Conservation (phyloP, 2,888 invertebrate species). For the Mesorhabditis spiculigera region DNA sequence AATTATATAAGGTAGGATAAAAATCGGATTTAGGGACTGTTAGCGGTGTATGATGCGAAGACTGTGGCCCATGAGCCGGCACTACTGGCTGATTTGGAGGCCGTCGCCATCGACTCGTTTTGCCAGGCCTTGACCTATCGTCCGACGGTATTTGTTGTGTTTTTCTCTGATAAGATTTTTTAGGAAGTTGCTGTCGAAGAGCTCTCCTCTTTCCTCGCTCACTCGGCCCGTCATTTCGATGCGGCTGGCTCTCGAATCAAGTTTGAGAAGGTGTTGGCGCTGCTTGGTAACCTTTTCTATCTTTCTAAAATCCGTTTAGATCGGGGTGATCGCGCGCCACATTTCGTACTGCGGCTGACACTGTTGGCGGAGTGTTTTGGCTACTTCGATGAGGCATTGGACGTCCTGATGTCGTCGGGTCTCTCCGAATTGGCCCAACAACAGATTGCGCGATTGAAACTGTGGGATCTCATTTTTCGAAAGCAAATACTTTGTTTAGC, state of each 20-base stretch:
- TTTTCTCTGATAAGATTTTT: background rate
- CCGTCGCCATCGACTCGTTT: background rate
- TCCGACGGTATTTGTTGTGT: background rate
- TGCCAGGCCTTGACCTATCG: background rate
- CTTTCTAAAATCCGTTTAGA: background rate
- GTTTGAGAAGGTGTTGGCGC: constrained; percentile 23
- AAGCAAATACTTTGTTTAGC: background rate
- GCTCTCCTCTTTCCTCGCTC: background rate
- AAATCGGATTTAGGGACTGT: background rate
- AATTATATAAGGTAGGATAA: too few species aligned
- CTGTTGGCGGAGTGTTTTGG: constrained; percentile 32
- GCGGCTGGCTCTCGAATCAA: constrained; percentile 12
- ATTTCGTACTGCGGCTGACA: constrained; percentile 22
- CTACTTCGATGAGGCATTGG: constrained; percentile 24
- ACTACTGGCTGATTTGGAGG: background rate
- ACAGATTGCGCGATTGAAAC: background rate
- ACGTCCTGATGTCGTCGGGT: constrained; percentile 13
- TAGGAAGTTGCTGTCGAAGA: constrained; percentile 4
- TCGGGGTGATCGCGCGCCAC: background rate
- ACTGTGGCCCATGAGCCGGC: background rate
- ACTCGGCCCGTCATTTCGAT: background rate
- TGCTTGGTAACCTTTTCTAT: constrained; percentile 13
- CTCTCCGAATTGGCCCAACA: background rate
- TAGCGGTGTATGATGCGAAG: background rate
- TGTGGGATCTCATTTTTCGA: background rate